Evolutionary conservation across 1,140 invertebrate genomes (phyloP).

Genomic region (Eubasilissa regina): DNA sequence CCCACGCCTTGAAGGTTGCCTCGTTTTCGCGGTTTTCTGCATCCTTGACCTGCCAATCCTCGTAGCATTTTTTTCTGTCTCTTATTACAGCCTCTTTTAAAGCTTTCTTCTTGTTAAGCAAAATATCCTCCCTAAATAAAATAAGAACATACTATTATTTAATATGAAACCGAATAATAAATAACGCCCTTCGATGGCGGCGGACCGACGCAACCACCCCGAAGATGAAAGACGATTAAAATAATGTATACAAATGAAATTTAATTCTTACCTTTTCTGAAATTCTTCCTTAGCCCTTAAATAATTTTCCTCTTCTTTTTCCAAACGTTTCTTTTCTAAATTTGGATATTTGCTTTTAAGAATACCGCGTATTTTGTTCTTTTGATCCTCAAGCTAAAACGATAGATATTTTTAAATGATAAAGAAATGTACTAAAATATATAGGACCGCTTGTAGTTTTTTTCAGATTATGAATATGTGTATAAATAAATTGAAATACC

Average conservation of each 20-base stretch:
- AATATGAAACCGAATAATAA: too few relatives aligned
- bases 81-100: slow-evolving; percentile 59
- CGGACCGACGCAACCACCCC: too few relatives aligned
- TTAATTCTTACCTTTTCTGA: slow-evolving; percentile 24
- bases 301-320: slow-evolving; percentile 51
- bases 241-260: too few relatives aligned
- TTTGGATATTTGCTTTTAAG: slow-evolving; percentile 8
- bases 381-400: slow-evolving; percentile 22
- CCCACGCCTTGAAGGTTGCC: slow-evolving; percentile 64
- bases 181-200: too few relatives aligned
- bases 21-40: slow-evolving; percentile 62
- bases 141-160: background rate
- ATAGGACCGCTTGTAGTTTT: too few relatives aligned
- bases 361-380: background rate
- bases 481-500: too few relatives aligned
- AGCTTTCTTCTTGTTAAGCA: slow-evolving; percentile 33
- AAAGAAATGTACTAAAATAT: background rate
- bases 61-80: slow-evolving; percentile 58
- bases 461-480: too few relatives aligned
- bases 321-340: slow-evolving; percentile 50
- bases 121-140: slow-evolving; percentile 15
- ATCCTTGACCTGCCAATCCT: slow-evolving; percentile 63
- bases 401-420: too few relatives aligned
- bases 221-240: too few relatives aligned
- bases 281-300: slow-evolving; percentile 26